Evolutionary conservation across 2,888 invertebrate genomes (phyloP).

Genomic region (Luffia ferchaultella): DNA sequence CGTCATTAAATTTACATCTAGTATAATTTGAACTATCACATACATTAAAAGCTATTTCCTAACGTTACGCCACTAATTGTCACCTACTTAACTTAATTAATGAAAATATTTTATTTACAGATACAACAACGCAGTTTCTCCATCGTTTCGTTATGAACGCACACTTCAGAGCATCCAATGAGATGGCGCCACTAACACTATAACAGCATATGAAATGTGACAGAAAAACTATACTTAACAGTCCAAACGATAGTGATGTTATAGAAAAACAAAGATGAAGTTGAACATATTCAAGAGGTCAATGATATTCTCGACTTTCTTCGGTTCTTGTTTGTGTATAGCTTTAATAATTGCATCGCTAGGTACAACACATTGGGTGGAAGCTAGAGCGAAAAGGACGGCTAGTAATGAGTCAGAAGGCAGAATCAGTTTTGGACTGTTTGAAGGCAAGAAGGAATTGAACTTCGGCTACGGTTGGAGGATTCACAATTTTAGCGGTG

Average conservation of each 20-base stretch:
- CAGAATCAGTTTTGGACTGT: constrained; percentile 83
- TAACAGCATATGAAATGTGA: no score
- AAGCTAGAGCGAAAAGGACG: constrained; percentile 74
- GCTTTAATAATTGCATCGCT: constrained; percentile 82
- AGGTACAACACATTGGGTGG: constrained; percentile 85
- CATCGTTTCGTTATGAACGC: no score
- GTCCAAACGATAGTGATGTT: neutral
- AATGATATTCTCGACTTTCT: constrained; percentile 83
- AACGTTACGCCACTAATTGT: no score
- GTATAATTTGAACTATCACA: no score
- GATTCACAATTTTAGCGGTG: constrained; percentile 79
- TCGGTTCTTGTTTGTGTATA: constrained; percentile 79
- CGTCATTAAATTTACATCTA: no score
- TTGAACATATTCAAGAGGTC: constrained; percentile 78
- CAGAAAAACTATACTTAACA: no score
- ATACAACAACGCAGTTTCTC: no score
- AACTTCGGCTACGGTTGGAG: constrained; percentile 81
- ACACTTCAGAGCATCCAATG: no score
- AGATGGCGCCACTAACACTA: no score
- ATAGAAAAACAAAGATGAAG: constrained; percentile 39
- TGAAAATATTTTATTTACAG: no score
- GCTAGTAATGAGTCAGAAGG: constrained; percentile 77
- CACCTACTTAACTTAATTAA: no score
- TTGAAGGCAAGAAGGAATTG: constrained; percentile 84
- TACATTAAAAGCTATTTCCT: no score